These are phyloP conservation scores for Egretta garzetta DNA, from an alignment of 2,113 vertebrate species.

Conservation along the genomic window DNA sequence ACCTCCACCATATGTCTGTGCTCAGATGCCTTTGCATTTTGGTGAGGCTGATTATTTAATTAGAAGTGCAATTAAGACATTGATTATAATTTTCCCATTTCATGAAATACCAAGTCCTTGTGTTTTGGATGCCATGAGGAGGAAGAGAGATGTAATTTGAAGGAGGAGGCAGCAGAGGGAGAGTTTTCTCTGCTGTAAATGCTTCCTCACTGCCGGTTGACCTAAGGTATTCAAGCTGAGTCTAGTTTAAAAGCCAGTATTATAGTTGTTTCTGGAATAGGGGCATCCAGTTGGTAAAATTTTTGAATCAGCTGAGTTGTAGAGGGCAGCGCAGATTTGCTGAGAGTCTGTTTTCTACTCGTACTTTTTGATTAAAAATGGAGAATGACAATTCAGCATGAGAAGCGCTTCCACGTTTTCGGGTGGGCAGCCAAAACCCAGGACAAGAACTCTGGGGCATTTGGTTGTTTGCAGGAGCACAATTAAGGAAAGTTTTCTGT, in stretches of 20 bases:
- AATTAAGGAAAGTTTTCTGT: not conserved
- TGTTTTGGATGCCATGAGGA: not conserved
- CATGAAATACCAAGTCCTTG: slow-evolving; percentile 6
- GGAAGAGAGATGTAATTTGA: slow-evolving; percentile 60
- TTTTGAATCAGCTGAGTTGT: not conserved
- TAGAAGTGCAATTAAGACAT: slow-evolving; percentile 56
- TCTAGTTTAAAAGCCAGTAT: slow-evolving; percentile 7
- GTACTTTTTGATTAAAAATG: not conserved
- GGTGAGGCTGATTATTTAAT: slow-evolving; percentile 68
- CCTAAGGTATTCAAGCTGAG: not conserved
- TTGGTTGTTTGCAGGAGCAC: not conserved
- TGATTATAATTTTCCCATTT: slow-evolving; percentile 66
- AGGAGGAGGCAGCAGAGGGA: slow-evolving; percentile 72
- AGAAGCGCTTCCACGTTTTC: accelerated
- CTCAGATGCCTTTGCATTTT: slow-evolving; percentile 55
- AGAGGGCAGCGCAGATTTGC: not conserved
- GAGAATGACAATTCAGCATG: not conserved
- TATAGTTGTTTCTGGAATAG: not conserved
- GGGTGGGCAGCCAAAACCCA: not conserved
- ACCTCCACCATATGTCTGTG: not conserved
- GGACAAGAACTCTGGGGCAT: not conserved
- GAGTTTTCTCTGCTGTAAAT: slow-evolving; percentile 67
- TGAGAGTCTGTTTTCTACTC: not conserved
- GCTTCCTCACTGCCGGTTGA: slow-evolving; percentile 13
- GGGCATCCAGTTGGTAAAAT: not conserved